Evolutionary conservation across 1,140 invertebrate species (phyloP), one percentile per base, ranked within the genome.

Genomic region (Babylonia areolata): DNA sequence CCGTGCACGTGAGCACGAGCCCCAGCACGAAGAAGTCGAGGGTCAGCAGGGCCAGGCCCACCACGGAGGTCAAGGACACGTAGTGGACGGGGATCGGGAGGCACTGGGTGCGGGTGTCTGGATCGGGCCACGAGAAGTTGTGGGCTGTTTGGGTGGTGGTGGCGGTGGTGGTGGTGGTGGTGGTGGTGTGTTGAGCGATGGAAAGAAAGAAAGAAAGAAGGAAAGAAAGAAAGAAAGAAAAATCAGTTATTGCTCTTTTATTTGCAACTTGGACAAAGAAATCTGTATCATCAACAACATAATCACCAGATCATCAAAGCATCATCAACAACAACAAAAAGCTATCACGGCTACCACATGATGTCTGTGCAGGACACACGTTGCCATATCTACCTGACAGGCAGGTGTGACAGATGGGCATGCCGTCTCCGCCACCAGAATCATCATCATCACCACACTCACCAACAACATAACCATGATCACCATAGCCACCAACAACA

Each of bases 81-180:
- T 78, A 82, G 28, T 81, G 75, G 3, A 87, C 64, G 0, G 85
- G 33, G 73, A 95, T 91, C 0, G 93, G 93, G 77, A 92, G 88
- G 94, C 96, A 96, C 15, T 89, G 85, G 92, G 95, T 96, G 86
- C 95, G 94, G 81, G 94, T 92, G 9, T 92, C 90, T 35, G 95
- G 89, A 40, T 94, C 92, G 35, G 90, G 92, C 86, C 95, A 92
- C 71, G 84, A 71, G 81, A 83, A 88, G 69, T 85, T 81, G 28
- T 31, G 54, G 35, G n/a, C 31, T 51, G 20, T 87, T 86, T 64
- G 90, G 90, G 1, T 79, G 15, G 33, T 77, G 42, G 71, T 90
- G 91, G 40, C 75, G 81, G 28, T 84, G 84, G 0, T 84, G 69
- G 20, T 81, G 79, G 3, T 11, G 73, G 17, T 3, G 15, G 33